Base-by-base conservation (phyloP, 1,140 invertebrate genomes). In the Aphelenchoides besseyi region DNA sequence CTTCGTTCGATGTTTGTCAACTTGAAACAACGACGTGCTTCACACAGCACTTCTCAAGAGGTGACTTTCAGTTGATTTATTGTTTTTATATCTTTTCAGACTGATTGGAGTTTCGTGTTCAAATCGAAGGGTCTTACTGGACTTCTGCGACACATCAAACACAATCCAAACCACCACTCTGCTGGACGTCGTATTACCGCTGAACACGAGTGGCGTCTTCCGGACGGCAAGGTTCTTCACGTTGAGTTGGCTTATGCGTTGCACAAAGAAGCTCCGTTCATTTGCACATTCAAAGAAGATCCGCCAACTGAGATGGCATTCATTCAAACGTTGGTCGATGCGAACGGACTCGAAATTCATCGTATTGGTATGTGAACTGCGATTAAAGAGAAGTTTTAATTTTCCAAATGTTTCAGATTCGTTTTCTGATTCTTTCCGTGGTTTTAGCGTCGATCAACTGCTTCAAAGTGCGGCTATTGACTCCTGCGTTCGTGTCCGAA, bases 81-180 rank as follows among this genome's bases (percentile, higher is more conserved):
- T 48, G 12, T 12, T 48, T 48, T 48, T 12, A 48, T 48, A 16
- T 48, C 12, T 23, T 23, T 48, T 48, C 41, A 48, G 41, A 12
- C 55, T 12, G 18, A 59, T 33, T 59, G 55, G 55, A 59, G 5
- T 59, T 59, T 59, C 55, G 5, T 59, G 55, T 59, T 59, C 55
- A 33, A 5, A 59, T 5, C 55, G 18, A 59, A 59, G 55, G 55
- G 55, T 8, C 5, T 59, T 28, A 59, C 26, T 23, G 55, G 55
- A 59, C 18, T 8, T 28, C 5, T 59, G 5, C 18, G 18, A 8
- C 55, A 59, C 55, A 18, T 59, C 55, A 59, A 59, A 23, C 5
- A 59, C 18, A 8, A 8, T 5, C 5, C 5, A 5, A 8, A 5
- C 5, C 32, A 12, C 5, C 5, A 8, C 12, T 12, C 55, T 8